phyloP scores from a whole-genome alignment of 2,797 vertebrate genomes.

The Malurus leucopterus region DNA sequence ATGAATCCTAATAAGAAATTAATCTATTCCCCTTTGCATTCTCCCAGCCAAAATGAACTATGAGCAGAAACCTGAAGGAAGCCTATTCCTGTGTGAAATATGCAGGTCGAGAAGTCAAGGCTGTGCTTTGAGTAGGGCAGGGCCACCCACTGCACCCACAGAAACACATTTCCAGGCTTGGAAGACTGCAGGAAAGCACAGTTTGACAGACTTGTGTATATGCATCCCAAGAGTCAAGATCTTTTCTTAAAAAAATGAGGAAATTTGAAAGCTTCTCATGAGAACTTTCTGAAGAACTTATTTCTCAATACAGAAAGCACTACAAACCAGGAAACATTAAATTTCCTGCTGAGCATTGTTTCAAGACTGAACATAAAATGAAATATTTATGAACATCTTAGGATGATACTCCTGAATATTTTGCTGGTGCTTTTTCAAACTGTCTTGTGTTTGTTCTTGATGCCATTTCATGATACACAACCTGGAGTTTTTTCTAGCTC shows the following conservation, averaged over 20 bases:
- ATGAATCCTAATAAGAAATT: constrained; percentile 27
- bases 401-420: neutral
- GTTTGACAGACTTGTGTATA: neutral
- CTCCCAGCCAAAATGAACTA: neutral
- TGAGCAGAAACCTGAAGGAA: neutral
- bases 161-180: neutral
- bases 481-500: neutral
- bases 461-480: neutral
- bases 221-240: neutral
- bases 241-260: neutral
- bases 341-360: neutral
- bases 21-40: constrained; percentile 12
- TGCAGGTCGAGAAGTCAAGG: neutral
- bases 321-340: neutral
- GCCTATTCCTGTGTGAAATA: neutral
- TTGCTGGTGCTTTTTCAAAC: neutral
- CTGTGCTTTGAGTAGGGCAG: neutral
- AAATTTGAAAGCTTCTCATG: neutral
- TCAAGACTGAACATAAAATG: neutral
- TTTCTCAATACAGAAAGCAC: neutral
- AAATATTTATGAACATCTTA: neutral
- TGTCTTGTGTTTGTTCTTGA: neutral
- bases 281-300: neutral
- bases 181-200: neutral
- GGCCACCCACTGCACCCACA: neutral